phyloP scores from a whole-genome alignment of 1,140 invertebrate genomes.

The Leucophenga varia region DNA sequence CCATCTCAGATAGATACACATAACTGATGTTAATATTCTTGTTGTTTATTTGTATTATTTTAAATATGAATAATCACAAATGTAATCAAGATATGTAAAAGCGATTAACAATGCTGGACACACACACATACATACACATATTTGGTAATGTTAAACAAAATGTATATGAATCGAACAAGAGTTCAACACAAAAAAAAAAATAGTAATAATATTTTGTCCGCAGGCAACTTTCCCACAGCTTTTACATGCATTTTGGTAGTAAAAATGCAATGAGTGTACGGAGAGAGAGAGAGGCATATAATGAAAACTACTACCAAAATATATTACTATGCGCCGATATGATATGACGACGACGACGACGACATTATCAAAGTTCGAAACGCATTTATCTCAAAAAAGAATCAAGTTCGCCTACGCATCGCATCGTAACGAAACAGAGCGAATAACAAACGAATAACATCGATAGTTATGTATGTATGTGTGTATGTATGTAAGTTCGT shows the following conservation, averaged over 20 bases:
- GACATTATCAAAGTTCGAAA: slow-evolving; percentile 50
- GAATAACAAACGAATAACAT: not conserved
- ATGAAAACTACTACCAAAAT: slow-evolving; percentile 32
- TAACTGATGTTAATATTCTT: too few relatives aligned
- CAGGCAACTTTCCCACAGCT: slow-evolving; percentile 47
- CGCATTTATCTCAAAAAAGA: slow-evolving; percentile 45
- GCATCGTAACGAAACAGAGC: slow-evolving; percentile 23
- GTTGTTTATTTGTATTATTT: slow-evolving; percentile 29
- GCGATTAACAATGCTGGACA: slow-evolving; percentile 15
- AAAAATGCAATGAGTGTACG: slow-evolving; percentile 19
- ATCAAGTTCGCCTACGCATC: slow-evolving; percentile 50
- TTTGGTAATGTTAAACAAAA: slow-evolving; percentile 37
- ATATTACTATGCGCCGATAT: not conserved
- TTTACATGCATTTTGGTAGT: slow-evolving; percentile 26
- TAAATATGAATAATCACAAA: slow-evolving; percentile 47
- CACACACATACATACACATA: slow-evolving; percentile 1
- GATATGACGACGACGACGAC: too few relatives aligned
- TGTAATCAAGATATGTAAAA: slow-evolving; percentile 41
- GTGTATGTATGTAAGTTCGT: not conserved
- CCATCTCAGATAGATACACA: too few relatives aligned
- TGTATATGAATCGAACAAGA: slow-evolving; percentile 23
- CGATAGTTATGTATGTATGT: not conserved
- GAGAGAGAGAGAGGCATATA: slow-evolving; percentile 13
- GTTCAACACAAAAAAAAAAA: slow-evolving; percentile 35
- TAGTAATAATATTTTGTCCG: slow-evolving; percentile 40